phyloP scores from a whole-genome alignment of 2,113 vertebrate genomes.

The Tachysurus fulvidraco region DNA sequence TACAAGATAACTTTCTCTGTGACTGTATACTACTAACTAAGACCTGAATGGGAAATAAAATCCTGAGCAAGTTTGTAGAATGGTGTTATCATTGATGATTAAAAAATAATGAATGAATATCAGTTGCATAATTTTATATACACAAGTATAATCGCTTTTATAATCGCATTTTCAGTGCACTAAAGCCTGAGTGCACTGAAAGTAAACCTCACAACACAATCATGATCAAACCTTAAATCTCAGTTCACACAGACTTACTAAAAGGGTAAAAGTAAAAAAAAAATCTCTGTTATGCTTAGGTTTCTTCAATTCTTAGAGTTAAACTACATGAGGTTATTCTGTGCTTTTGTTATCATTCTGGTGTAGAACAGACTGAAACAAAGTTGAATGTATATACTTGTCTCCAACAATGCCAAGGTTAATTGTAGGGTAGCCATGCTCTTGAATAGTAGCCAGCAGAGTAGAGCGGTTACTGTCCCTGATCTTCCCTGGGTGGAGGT shows the following conservation, averaged over 20 bases:
- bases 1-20: too few relatives aligned
- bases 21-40: too few relatives aligned
- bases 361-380: background rate
- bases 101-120: too few relatives aligned
- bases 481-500: constrained; percentile 97
- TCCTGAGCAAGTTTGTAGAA: too few relatives aligned
- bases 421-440: constrained; percentile 98
- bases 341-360: background rate
- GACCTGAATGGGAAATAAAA: too few relatives aligned
- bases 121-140: background rate
- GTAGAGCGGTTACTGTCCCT: constrained; percentile 98
- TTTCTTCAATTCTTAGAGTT: background rate
- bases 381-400: constrained; percentile 75
- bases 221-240: background rate
- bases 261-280: background rate
- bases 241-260: background rate
- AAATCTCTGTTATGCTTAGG: background rate
- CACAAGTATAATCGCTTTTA: too few relatives aligned
- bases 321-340: background rate
- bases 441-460: constrained; percentile 97
- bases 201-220: background rate
- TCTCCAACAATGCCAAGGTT: constrained; percentile 98
- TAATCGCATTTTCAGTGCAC: too few relatives aligned
- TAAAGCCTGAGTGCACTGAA: too few relatives aligned
- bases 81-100: too few relatives aligned